Base-by-base conservation (phyloP, 2,888 invertebrate species). In the Callimorpha dominula region DNA sequence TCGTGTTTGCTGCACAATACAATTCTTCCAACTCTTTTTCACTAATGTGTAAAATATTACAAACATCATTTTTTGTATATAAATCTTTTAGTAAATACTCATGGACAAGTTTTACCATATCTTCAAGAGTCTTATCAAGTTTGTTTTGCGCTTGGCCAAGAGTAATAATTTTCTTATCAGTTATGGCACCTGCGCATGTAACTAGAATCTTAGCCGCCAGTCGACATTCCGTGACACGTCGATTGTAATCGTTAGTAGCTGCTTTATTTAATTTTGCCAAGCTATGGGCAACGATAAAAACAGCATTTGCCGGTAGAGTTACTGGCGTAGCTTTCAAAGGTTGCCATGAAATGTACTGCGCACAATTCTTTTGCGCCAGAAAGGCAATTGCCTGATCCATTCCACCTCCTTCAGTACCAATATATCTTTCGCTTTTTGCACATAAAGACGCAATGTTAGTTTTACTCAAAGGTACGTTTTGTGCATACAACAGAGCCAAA, bases 371-470 rank as follows among this genome's bases (percentile, higher is more conserved):
- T 88, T 97, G 97, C 5, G 98, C 99, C 63, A 99, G 96, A 92
- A 99, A 98, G 70, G 99, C 99, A 86, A 99, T 99, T 0, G 99
- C 99, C 94, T 99, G 99, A 93, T 99, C 99, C 99, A 99, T 99
- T 77, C 99, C 99, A 62, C 99, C 99, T 43, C 99, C 99, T 93
- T 99, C 98, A 1, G 99, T 99, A 42, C 99, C 99, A 83, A 99
- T 99, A 86, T 98, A 98, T 79, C 98, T 97, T 94, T 99, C 99
- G 89, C 98, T 98, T 80, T 96, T 96, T 0, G 99, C 99, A 90
- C 99, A 98, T 78, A 99, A 92, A 66, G 97, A 97, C 20, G 99
- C 99, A 81, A 99, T 94, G 77, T 97, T 96, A 57, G 94, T 93
- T 89, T 96, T 96, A 82, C 96, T 83, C 87, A 96, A 84, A 50